Base-by-base conservation (phyloP, 2,113 vertebrate genomes). In the Taurulus bubalis region DNA sequence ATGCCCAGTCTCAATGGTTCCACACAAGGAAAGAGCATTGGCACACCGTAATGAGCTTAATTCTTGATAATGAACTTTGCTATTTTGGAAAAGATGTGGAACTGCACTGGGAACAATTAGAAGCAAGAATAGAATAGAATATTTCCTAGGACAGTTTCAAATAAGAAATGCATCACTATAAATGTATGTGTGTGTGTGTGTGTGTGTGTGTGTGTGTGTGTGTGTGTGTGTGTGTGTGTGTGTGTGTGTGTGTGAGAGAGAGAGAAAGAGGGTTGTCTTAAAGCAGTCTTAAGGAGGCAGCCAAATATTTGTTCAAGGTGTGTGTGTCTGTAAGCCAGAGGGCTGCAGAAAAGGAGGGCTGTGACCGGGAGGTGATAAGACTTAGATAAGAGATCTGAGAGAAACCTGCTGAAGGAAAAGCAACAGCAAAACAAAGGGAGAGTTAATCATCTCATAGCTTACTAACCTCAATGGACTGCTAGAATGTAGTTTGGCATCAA, bases 251-350 rank as follows among this genome's bases (percentile, higher is more conserved):
- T n/a, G n/a, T n/a, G n/a, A n/a, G n/a, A n/a, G n/a, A n/a, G n/a
- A n/a, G n/a, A n/a, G n/a, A n/a, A 38, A 55, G 65, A 67, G 81
- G 70, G 53, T 32, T 67, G 85, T 89, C 83, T 89, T 84, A 74
- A 81, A 63, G 60, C 49, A 70, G 72, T 85, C 82, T 89, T 82
- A 87, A 90, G 72, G 90, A 90, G 72, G 90, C 77, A 82, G 85
- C 75, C 90, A 92, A 93, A 93, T 94, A 93, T 94, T 92, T 94
- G 87, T 71, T 85, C 71, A 93, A 92, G 91, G 92, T 89, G 90
- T 89, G 87, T 83, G 80, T 83, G 79, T 91, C 75, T 88, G 85
- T 79, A 36, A 79, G 84, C 79, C 74, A 69, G 71, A 86, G 74
- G 64, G 71, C 79, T 86, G 81, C 71, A 87, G 89, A 86, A 74